Evolutionary conservation across 2,888 invertebrate genomes (phyloP).

Genomic region (Diaperis boleti): DNA sequence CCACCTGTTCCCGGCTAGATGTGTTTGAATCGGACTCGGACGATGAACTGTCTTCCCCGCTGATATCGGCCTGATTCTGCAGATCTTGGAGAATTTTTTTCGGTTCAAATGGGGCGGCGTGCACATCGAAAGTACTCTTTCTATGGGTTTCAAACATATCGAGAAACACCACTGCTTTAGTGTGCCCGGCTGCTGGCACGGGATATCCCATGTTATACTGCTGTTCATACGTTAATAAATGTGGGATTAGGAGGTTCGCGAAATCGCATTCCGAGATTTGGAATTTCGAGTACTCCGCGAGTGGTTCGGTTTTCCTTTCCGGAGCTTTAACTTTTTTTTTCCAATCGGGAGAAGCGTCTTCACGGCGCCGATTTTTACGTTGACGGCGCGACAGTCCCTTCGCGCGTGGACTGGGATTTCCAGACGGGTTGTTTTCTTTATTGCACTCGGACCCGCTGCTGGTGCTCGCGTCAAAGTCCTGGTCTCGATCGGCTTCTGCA

Average conservation of each 20-base stretch:
- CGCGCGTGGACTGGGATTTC: conserved; percentile 66
- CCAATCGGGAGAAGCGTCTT: conserved; percentile 53
- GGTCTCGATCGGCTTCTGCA: conserved; percentile 66
- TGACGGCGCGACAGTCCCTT: conserved; percentile 69
- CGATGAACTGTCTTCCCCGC: conserved; percentile 15
- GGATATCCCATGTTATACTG: conserved; percentile 80
- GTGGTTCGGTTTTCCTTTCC: conserved; percentile 49
- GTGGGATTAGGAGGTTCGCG: conserved; percentile 71
- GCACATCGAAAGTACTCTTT: conserved; percentile 69
- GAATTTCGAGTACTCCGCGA: conserved; percentile 64
- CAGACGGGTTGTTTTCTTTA: conserved; percentile 62
- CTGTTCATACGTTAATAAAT: conserved; percentile 73
- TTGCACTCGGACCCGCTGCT: conserved; percentile 58
- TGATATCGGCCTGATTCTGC: conserved; percentile 59
- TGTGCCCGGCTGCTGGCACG: conserved; percentile 71
- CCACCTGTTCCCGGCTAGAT: neutral
- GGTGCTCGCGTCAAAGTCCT: conserved; percentile 53
- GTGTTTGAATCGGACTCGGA: conserved; percentile 13
- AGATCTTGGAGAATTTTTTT: conserved; percentile 41
- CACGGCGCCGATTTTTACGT: conserved; percentile 67
- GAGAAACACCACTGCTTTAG: conserved; percentile 23
- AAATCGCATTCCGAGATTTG: conserved; percentile 69
- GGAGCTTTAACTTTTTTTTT: conserved; percentile 52
- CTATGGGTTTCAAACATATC: conserved; percentile 24
- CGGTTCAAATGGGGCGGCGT: conserved; percentile 78